Percentiles rank a stretch among this genome's conserved stretches.
phyloP scores from a whole-genome alignment of 2,888 invertebrate genomes.

The Diabrotica balteata region DNA sequence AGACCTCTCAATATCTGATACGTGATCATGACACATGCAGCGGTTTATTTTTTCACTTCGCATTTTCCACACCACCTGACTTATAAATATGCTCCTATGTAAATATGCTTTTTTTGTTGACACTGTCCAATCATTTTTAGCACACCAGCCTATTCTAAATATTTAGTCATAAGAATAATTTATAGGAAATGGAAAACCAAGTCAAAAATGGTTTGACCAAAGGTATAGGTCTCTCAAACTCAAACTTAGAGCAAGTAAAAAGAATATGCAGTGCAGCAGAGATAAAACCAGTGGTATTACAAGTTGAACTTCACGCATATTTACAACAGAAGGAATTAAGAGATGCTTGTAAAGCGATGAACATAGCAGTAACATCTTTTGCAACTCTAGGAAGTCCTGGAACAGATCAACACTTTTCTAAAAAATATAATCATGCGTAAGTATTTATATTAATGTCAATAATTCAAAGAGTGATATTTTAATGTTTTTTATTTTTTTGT shows the following conservation, averaged over 20 bases:
- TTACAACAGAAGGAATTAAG: constrained; percentile 74
- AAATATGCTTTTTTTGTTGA: too few relatives aligned
- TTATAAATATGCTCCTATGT: too few relatives aligned
- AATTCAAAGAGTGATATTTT: too few relatives aligned
- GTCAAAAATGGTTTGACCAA: constrained; percentile 70
- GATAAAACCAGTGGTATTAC: constrained; percentile 76
- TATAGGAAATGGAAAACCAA: constrained; percentile 72
- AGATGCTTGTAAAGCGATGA: constrained; percentile 67
- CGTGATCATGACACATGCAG: too few relatives aligned
- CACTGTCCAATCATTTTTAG: too few relatives aligned
- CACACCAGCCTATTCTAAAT: too few relatives aligned
- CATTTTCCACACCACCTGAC: too few relatives aligned
- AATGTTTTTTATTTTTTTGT: too few relatives aligned
- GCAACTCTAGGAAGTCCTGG: constrained; percentile 78
- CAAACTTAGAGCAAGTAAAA: constrained; percentile 73
- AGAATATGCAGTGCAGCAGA: constrained; percentile 67
- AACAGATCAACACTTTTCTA: constrained; percentile 68
- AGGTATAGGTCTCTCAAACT: constrained; percentile 84
- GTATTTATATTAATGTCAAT: constrained; percentile 32
- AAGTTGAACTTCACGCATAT: constrained; percentile 79
- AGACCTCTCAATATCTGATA: too few relatives aligned
- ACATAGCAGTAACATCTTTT: constrained; percentile 74
- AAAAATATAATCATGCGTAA: constrained; percentile 70
- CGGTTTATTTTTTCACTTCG: too few relatives aligned
- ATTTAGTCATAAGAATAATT: not conserved